Evolutionary conservation across 2,797 vertebrate species (phyloP).

Genomic region (Microhierax caerulescens): DNA sequence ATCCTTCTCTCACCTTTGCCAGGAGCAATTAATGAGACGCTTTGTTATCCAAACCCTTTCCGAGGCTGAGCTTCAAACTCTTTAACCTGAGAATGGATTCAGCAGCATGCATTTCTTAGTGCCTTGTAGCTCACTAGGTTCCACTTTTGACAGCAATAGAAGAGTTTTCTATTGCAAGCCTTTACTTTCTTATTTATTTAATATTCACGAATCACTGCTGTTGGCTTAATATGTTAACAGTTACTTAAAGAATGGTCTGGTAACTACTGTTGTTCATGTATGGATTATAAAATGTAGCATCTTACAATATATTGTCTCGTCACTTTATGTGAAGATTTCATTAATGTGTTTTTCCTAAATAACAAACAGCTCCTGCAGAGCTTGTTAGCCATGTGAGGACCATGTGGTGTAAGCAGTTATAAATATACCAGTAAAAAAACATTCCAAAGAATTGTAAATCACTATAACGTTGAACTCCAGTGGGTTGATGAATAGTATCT

Average conservation of each 20-base stretch:
- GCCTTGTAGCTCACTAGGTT: not conserved
- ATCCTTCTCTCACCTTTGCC: not conserved
- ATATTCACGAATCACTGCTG: not conserved
- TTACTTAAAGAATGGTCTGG: not conserved
- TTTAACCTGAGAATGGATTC: not conserved
- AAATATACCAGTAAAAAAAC: slow-evolving; percentile 56
- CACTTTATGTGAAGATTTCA: slow-evolving; percentile 28
- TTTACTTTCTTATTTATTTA: slow-evolving; percentile 11
- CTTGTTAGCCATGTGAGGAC: slow-evolving; percentile 48
- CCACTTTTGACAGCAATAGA: not conserved
- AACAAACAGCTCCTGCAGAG: slow-evolving; percentile 44
- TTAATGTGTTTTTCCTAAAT: slow-evolving; percentile 37
- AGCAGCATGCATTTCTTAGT: not conserved
- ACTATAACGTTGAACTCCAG: not conserved
- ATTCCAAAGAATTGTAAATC: slow-evolving; percentile 51
- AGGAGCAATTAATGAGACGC: not conserved
- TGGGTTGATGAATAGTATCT: slow-evolving; percentile 14
- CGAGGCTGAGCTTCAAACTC: not conserved
- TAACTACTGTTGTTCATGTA: not conserved
- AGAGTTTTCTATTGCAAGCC: not conserved
- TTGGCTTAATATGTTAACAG: not conserved
- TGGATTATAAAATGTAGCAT: not conserved
- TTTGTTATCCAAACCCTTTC: not conserved
- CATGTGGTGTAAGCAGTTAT: slow-evolving; percentile 53
- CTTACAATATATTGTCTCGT: not conserved